A percentile compares a stretch with the other conserved stretches of the same genome.
phyloP scores from a whole-genome alignment of 2,113 vertebrate species.

The Tragulus kanchil region DNA sequence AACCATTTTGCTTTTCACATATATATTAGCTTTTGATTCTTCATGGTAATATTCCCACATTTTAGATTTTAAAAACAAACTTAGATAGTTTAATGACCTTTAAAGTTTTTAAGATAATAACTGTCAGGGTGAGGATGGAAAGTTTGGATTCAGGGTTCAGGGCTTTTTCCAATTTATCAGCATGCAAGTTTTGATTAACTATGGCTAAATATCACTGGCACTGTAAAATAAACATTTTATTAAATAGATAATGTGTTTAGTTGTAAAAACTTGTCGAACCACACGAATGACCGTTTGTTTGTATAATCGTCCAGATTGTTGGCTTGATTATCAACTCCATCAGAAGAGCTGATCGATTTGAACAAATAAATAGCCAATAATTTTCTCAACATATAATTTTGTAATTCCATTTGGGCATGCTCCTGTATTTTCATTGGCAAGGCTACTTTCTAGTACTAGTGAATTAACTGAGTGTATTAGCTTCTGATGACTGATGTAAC shows the following conservation, averaged over 20 bases:
- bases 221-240: background rate
- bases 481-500: background rate
- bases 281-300: background rate
- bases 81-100: background rate
- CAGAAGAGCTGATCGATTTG: background rate
- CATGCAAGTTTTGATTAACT: background rate
- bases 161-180: background rate
- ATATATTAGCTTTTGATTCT: background rate
- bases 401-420: background rate
- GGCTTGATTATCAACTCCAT: background rate
- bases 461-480: fast-evolving
- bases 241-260: background rate
- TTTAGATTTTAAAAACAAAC: background rate
- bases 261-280: background rate
- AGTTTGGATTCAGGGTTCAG: background rate
- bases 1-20: background rate
- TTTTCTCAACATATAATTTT: background rate
- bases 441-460: background rate
- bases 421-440: background rate
- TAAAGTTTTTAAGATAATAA: background rate
- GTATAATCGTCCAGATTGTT: background rate
- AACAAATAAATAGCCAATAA: background rate
- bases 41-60: background rate
- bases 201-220: background rate
- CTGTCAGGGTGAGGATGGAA: background rate